A percentile compares a stretch with the other conserved stretches of the same genome.
Evolutionary conservation across 2,113 vertebrate species (phyloP).

Genomic region (Salminus brasiliensis): DNA sequence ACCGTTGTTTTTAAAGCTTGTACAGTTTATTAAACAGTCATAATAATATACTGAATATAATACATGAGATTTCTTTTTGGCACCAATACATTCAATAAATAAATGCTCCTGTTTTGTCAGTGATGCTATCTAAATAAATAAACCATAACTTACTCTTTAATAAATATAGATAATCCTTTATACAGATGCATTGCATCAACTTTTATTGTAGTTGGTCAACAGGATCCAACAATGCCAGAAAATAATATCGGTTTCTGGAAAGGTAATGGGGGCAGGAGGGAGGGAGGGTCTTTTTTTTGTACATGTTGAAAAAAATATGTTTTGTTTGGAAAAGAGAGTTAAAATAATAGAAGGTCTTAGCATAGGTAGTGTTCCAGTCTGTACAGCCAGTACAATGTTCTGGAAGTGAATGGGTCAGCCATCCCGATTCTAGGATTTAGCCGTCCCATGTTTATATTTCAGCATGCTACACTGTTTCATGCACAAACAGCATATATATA

Average conservation of each 20-base stretch:
- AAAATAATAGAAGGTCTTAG: background rate
- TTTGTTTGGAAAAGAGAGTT: no score
- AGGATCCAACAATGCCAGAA: slow-evolving; percentile 56
- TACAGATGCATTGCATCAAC: slow-evolving; percentile 70
- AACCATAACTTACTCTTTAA: slow-evolving; percentile 68
- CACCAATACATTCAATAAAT: slow-evolving; percentile 66
- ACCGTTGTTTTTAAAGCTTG: slow-evolving; percentile 23
- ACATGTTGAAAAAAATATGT: background rate
- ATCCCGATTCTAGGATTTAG: background rate
- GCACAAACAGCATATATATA: slow-evolving; percentile 24
- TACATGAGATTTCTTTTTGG: slow-evolving; percentile 66
- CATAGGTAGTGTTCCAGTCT: background rate
- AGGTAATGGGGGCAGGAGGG: background rate
- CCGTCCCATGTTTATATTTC: slow-evolving; percentile 5
- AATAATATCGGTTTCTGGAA: slow-evolving; percentile 18
- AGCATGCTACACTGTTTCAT: slow-evolving; percentile 36
- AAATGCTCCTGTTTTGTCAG: slow-evolving; percentile 55
- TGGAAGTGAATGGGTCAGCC: background rate
- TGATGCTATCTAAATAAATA: slow-evolving; percentile 65
- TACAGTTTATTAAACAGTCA: slow-evolving; percentile 52
- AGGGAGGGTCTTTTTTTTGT: background rate
- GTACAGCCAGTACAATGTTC: no score
- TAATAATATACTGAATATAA: slow-evolving; percentile 48
- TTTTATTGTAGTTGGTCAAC: slow-evolving; percentile 58
- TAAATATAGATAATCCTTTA: slow-evolving; percentile 64